Percentiles rank a stretch among this genome's conserved stretches.
Conservation (phyloP, 2,797 vertebrate species). For the Notamacropus eugenii region DNA sequence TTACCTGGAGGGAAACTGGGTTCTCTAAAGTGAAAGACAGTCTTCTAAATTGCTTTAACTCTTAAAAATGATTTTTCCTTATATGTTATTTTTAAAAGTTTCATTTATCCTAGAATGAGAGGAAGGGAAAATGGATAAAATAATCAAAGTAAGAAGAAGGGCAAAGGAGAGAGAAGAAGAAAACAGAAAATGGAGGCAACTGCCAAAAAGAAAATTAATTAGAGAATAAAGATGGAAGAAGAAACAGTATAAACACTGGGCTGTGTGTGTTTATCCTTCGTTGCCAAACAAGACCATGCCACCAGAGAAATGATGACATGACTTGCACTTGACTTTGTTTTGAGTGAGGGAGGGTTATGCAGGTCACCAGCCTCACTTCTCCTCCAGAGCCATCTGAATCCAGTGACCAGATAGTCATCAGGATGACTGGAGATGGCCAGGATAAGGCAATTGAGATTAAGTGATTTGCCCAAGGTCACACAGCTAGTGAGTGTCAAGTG, state of each 20-base stretch:
- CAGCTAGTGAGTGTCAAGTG: too few species aligned
- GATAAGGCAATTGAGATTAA: too few species aligned
- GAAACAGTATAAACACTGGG: background rate
- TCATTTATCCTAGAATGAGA: background rate
- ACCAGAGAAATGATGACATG: too few species aligned
- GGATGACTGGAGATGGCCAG: too few species aligned
- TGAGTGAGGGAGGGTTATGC: too few species aligned
- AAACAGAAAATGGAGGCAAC: background rate
- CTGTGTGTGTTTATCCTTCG: background rate
- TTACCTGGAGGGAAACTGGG: background rate
- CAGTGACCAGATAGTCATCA: too few species aligned
- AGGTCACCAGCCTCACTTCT: too few species aligned
- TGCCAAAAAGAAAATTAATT: background rate
- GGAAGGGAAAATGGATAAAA: background rate
- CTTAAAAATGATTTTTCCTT: background rate
- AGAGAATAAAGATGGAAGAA: background rate
- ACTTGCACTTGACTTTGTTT: too few species aligned
- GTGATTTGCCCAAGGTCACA: too few species aligned
- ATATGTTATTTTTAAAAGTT: background rate
- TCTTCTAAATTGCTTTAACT: background rate
- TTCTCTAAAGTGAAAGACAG: background rate
- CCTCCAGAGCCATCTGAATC: too few species aligned
- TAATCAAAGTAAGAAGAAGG: background rate
- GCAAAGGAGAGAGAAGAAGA: background rate
- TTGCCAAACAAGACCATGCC: too few species aligned